Evolutionary conservation across 2,113 vertebrate genomes (phyloP).

Genomic region (Rhea americana): DNA sequence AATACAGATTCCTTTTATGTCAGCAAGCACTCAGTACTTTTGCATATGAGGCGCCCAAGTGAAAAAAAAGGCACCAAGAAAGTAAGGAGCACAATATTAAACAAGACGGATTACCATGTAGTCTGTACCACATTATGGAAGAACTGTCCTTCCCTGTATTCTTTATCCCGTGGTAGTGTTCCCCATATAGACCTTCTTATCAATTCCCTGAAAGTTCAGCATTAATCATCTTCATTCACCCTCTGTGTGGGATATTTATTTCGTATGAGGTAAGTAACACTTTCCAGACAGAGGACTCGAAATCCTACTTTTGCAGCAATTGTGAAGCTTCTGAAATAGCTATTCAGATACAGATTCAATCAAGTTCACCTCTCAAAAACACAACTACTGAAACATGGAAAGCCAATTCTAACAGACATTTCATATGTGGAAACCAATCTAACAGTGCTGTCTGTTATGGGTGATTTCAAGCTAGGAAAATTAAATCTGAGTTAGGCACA

Average conservation of each 20-base stretch:
- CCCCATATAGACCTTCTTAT: neutral
- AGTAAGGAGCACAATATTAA: neutral
- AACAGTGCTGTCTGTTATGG: neutral
- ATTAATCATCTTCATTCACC: neutral
- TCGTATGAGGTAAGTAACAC: neutral
- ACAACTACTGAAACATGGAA: neutral
- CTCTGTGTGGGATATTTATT: neutral
- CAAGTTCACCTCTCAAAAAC: neutral
- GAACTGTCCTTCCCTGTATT: neutral
- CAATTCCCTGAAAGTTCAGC: neutral
- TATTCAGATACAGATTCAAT: neutral
- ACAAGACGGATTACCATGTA: neutral
- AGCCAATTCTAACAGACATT: neutral
- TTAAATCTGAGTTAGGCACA: neutral
- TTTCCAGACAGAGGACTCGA: neutral
- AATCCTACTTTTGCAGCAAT: neutral
- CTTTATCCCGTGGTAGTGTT: neutral
- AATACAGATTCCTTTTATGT: neutral
- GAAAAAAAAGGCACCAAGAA: neutral
- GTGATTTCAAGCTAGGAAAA: neutral
- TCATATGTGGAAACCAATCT: neutral
- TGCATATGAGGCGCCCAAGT: neutral
- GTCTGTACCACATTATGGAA: neutral
- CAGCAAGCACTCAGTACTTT: neutral
- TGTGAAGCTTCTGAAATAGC: neutral